These are phyloP conservation scores for Ammodytes dubius DNA, from an alignment of 2,113 vertebrate genomes.

Conservation along the genomic window DNA sequence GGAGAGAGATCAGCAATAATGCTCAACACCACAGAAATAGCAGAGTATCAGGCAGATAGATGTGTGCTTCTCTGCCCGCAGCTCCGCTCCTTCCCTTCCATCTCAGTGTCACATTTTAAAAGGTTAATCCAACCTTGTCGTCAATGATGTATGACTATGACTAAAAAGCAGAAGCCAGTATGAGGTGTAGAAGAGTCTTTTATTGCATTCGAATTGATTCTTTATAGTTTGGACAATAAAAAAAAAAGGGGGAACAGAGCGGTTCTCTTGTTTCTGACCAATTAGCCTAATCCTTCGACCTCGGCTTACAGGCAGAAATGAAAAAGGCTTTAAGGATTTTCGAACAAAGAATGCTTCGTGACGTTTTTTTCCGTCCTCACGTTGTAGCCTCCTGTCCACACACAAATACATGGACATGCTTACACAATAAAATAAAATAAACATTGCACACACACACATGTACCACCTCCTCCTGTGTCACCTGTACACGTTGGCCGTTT, in stretches of 20 bases:
- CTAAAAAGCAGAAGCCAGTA: conserved; percentile 31
- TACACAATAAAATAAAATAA: conserved; percentile 16
- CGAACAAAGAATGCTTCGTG: conserved; percentile 72
- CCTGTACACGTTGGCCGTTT: conserved; percentile 34
- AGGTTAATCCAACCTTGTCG: conserved; percentile 46
- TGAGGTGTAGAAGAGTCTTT: conserved; percentile 40
- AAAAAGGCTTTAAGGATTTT: conserved; percentile 80
- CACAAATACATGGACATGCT: conserved; percentile 12
- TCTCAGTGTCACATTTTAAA: conserved; percentile 47
- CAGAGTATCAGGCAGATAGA: conserved; percentile 41
- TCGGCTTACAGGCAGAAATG: conserved; percentile 73
- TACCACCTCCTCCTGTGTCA: conserved; percentile 49
- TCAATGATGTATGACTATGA: conserved; percentile 19
- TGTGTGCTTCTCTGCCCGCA: conserved; percentile 14
- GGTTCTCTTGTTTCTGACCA: conserved; percentile 75
- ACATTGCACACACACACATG: conserved; percentile 9
- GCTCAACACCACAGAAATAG: conserved; percentile 43
- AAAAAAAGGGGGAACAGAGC: conserved; percentile 51
- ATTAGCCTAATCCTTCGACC: conserved; percentile 79
- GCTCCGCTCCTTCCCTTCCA: not conserved
- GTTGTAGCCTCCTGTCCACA: conserved; percentile 19
- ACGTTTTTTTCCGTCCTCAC: conserved; percentile 61
- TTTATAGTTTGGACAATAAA: conserved; percentile 48
- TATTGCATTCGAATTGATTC: conserved; percentile 58
- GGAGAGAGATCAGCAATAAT: conserved; percentile 33